Percentiles rank a stretch among this genome's conserved stretches.
These are phyloP conservation scores for Periphyllus acericola DNA, from an alignment of 2,888 invertebrate species.

Conservation along the genomic window DNA sequence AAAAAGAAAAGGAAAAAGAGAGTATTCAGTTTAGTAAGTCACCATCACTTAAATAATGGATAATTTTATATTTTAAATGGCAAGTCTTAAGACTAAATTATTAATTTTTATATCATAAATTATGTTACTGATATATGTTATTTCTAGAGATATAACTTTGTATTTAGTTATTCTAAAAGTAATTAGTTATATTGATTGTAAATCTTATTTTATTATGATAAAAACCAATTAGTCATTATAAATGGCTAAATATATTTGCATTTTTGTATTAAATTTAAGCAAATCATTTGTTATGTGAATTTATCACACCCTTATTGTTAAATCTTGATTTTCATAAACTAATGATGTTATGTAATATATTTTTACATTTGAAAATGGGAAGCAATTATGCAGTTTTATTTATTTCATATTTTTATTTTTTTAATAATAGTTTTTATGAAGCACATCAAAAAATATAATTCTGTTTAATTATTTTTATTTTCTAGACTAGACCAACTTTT, in stretches of 20 bases:
- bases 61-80: slow-evolving; percentile 25
- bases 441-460: no score
- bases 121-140: slow-evolving; percentile 3
- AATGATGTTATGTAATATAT: neutral
- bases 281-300: neutral
- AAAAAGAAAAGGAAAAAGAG: slow-evolving; percentile 68
- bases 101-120: slow-evolving; percentile 18
- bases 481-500: no score
- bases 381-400: no score
- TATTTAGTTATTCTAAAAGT: slow-evolving; percentile 5
- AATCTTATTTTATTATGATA: neutral
- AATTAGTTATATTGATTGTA: slow-evolving; percentile 9
- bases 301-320: neutral
- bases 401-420: no score
- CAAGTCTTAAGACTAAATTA: neutral
- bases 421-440: no score
- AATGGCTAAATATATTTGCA: no score
- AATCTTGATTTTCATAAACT: neutral
- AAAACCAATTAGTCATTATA: neutral
- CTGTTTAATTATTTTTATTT: no score
- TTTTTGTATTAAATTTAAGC: no score
- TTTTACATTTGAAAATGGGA: neutral
- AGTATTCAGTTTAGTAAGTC: slow-evolving; percentile 33
- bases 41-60: slow-evolving; percentile 1
- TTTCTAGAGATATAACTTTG: neutral